Evolutionary conservation across 2,888 invertebrate species (phyloP), one percentile per base, ranked within the genome.

Genomic region (Acrobasis consociella): DNA sequence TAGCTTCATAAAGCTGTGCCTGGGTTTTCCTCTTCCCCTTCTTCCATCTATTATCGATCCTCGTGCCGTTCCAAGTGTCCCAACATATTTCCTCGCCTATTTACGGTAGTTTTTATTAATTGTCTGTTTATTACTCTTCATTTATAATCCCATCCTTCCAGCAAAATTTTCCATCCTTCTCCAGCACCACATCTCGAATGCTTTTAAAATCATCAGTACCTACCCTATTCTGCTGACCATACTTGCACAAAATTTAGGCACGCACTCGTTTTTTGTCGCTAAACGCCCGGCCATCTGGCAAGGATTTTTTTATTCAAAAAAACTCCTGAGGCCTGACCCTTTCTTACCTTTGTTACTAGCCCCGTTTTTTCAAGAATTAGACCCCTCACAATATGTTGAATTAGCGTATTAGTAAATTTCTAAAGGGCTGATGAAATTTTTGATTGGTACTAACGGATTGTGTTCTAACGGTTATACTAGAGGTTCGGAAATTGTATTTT

Each of bases 331-430:
- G 85, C 80, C 91, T 92, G 92, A 92, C 91, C 92, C 92, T 91
- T 92, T 92, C 92, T 89, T 91, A 84, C 89, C 89, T 90, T 82
- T 85, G 85, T 79, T 85, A 81, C 87, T 86, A 79, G 87, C 88
- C 91, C 89, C 82, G 80, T 82, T 84, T 90, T 91, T 86, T 87
- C 87, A 76, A 76, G 75, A 75, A 75, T 69, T 72, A 78, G 80
- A 82, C 84, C 91, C 90, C 87, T 86, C 82, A 86, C 91, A 91
- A 90, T 89, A 91, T 89, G 86, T 87, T 86, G 88, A 88, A 91
- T 91, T 91, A 91, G 84, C 87, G 91, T 91, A 91, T 91, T 92
- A 91, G 90, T 85, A 77, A 80, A 89, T 85, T 89, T 91, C 84
- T 86, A 90, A 84, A 83, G 90, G 80, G 75, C 72, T 85, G 89